Conservation (phyloP, 2,797 vertebrate genomes). For the Rhincodon typus region DNA sequence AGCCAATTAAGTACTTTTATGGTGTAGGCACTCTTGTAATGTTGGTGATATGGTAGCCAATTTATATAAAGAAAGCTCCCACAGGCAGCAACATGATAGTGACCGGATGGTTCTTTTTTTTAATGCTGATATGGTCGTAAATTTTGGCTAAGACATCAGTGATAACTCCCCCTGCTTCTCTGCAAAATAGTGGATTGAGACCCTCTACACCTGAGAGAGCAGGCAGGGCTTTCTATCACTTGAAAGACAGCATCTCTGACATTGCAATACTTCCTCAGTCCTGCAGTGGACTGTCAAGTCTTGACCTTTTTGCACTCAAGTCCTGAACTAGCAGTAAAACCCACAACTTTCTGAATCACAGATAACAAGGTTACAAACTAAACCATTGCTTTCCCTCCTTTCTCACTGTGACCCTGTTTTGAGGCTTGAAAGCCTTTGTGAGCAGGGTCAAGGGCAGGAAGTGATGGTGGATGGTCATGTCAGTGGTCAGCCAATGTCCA, state of each 20-base stretch:
- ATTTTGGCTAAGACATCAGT: background rate
- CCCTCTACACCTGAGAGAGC: too few species aligned
- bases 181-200: background rate
- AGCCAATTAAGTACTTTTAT: background rate
- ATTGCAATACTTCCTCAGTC: background rate
- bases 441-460: too few species aligned
- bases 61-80: background rate
- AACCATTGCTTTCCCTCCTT: background rate
- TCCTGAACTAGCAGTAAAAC: background rate
- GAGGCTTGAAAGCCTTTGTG: too few species aligned
- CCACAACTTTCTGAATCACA: background rate
- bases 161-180: background rate
- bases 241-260: background rate
- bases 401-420: too few species aligned
- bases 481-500: too few species aligned
- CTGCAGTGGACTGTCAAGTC: background rate
- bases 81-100: background rate
- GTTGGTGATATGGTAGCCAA: background rate
- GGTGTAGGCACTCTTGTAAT: background rate
- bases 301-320: background rate
- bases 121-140: background rate
- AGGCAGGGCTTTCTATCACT: background rate
- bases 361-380: background rate
- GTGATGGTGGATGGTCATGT: too few species aligned
- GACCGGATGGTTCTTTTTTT: background rate